Conservation (phyloP, 1,140 invertebrate genomes). For the Drosophila leontia region DNA sequence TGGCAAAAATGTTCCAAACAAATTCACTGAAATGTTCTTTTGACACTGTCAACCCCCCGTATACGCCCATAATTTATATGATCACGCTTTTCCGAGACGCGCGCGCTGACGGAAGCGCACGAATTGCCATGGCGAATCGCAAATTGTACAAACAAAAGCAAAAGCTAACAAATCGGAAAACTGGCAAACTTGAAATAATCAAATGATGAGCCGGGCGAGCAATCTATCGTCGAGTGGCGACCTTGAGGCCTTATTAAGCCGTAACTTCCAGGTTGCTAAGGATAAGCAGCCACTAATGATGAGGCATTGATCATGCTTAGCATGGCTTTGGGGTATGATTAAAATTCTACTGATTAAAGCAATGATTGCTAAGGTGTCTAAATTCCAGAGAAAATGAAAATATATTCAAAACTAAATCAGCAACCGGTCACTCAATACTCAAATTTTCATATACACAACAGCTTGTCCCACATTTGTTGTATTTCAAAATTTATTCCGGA, state of each 20-base stretch:
- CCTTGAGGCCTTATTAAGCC: constrained; percentile 71
- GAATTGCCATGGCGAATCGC: constrained; percentile 48
- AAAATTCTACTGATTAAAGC: neutral
- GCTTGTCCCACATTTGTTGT: constrained; percentile 43
- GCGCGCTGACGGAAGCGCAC: constrained; percentile 79
- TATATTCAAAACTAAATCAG: neutral
- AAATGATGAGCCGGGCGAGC: constrained; percentile 45
- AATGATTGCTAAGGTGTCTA: too few relatives aligned
- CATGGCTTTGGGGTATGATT: constrained; percentile 11
- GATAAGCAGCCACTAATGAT: constrained; percentile 56
- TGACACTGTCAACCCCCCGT: constrained; percentile 50
- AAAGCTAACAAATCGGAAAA: constrained; percentile 12
- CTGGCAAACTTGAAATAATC: constrained; percentile 42
- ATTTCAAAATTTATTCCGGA: constrained; percentile 48
- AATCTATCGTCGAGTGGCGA: constrained; percentile 21
- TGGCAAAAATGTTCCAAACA: constrained; percentile 74
- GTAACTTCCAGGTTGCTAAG: constrained; percentile 70
- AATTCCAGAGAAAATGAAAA: neutral
- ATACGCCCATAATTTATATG: constrained; percentile 25
- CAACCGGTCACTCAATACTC: constrained; percentile 11
- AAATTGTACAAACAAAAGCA: constrained; percentile 46
- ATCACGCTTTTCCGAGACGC: too few relatives aligned
- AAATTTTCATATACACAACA: neutral
- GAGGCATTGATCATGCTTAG: constrained; percentile 29
- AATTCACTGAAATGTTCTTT: constrained; percentile 67